A percentile compares a stretch with the other conserved stretches of the same genome.
Conservation (phyloP, 2,888 invertebrate genomes). For the Galeopsomyia nigrocyanea region DNA sequence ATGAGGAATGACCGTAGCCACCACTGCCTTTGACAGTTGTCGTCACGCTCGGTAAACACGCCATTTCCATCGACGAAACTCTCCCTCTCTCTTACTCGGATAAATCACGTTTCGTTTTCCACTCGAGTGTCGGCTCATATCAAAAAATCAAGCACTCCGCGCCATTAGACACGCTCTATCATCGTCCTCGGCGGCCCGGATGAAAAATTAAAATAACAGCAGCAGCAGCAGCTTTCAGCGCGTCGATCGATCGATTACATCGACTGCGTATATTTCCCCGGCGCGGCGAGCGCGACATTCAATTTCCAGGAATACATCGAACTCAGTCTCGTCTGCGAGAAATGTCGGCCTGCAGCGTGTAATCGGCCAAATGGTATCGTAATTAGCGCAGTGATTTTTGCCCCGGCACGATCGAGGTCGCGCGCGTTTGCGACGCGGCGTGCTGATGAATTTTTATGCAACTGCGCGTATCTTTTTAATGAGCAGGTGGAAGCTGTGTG, state of each 20-base stretch:
- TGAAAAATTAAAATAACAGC: too few species aligned
- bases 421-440: background rate
- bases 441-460: conserved; percentile 32
- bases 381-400: conserved; percentile 14
- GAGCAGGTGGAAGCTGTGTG: background rate
- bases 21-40: conserved; percentile 2
- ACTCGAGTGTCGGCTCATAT: background rate
- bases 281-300: too few species aligned
- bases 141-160: background rate
- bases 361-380: too few species aligned
- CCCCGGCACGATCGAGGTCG: conserved; percentile 31
- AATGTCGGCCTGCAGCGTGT: too few species aligned
- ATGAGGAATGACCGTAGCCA: background rate
- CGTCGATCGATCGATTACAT: too few species aligned
- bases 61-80: conserved; percentile 1
- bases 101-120: background rate
- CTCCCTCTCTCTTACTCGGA: too few species aligned
- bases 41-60: conserved; percentile 1
- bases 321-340: conserved; percentile 11
- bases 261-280: too few species aligned
- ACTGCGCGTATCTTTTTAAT: background rate
- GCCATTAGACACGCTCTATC: background rate
- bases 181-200: background rate
- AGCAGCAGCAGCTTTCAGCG: too few species aligned
- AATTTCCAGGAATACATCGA: conserved; percentile 28